Evolutionary conservation across 2,888 invertebrate genomes (phyloP), one percentile per base, ranked within the genome.

Genomic region (Mythimna impura): DNA sequence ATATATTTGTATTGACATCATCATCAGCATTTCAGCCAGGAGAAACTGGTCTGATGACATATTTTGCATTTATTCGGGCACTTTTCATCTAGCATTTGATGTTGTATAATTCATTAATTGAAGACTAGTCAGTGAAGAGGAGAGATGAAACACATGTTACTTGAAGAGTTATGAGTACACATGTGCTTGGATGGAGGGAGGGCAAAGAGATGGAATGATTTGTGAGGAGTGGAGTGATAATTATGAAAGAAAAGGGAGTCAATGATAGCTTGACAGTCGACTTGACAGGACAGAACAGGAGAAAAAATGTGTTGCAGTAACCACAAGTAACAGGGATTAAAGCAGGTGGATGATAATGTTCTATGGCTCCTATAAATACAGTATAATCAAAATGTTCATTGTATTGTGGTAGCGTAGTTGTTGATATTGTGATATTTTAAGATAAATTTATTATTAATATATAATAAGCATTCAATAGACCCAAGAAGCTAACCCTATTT

Each of bases 371-470:
- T 63, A 74, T 68, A 74, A 75, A 78, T 81, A 84, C 76, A 75
- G 80, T 82, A 66, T 50, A 70, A 84, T 83, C 62, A 74, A 86
- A 84, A 83, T 79, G 78, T 87, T 88, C 75, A 86, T 77, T 86
- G 86, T 90, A 89, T 77, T 87, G 87, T 89, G 88, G 87, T 91
- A 91, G 90, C 82, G 90, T 94, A 94, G 95, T 90, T 93, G 94
- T 94, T 94, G 90, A 93, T 94, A 95, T 92, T 95, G 95, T 96
- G 95, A 95, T 95, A 95, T 94, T 93, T 94, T 94, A 94, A 93
- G 91, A 92, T 93, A 92, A 87, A 91, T 89, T 89, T 91, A 90
- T 86, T 84, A 88, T 81, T 86, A 86, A 85, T 85, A 83, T 87
- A 86, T 70, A 82, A 78, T 87, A 88, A 89, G 86, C 83, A 88